Evolutionary conservation across 1,140 invertebrate genomes (phyloP), one percentile per base, ranked within the genome.

Genomic region (Euwallacea fornicatus): DNA sequence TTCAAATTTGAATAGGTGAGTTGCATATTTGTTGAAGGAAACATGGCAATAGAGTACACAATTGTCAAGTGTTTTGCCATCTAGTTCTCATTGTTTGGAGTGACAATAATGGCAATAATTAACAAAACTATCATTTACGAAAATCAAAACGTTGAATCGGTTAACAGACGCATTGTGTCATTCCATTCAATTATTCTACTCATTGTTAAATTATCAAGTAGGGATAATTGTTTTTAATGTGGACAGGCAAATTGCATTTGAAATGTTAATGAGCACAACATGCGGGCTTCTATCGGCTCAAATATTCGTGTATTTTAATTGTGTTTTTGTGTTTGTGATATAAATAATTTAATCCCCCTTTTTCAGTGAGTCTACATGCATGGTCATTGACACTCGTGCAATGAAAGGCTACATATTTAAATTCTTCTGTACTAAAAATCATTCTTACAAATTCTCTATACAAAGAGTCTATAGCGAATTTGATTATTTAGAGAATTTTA

Each of bases 131-230:
- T 33, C 21, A 33, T 33, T 33, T 33, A 33, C 21, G 21, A 33
- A 33, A 33, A 33, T 33, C 21, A 33, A 33, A 33, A 33, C 21
- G 21, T 33, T 33, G 21, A 33, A 59, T 59, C 16, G 15, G n/a
- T 41, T 59, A 50, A 50, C 46, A 13, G 46, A 50, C 46, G 46
- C 46, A 43, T 53, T 50, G 62, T 54, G 62, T 53, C 62, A 65
- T 53, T 65, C 15, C 41, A 54, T 65, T 65, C 62, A 65, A 65
- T 65, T 62, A 62, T 62, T 62, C 10, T 62, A 42, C 41, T 42
- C 60, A 62, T 62, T 65, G 62, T 65, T 50, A 65, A 65, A 65
- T 65, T 65, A 65, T 65, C 62, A 65, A 65, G 47, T 16, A 21
- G 62, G 46, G 10, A 65, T 65, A 65, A 65, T 65, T 65, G 62